Evolutionary conservation across 2,113 vertebrate genomes (phyloP).

Genomic region (Macrotis lagotis): DNA sequence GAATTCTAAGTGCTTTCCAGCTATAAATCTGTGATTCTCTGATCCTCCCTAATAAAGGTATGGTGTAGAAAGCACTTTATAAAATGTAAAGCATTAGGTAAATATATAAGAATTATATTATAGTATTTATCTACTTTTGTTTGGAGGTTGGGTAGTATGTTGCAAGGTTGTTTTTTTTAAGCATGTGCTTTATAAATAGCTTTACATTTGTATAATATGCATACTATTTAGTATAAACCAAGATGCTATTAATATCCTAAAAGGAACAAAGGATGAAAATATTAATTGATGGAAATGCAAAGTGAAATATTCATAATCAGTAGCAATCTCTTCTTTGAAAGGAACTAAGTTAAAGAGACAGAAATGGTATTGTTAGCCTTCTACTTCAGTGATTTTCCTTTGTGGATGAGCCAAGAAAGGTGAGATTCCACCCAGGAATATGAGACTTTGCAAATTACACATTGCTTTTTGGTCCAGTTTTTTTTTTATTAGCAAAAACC

Average conservation of each 20-base stretch:
- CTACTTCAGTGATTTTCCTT: conserved; percentile 70
- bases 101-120: not conserved
- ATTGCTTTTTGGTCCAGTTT: conserved; percentile 73
- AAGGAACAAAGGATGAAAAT: conserved; percentile 50
- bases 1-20: not conserved
- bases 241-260: conserved; percentile 45
- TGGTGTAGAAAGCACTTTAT: not conserved
- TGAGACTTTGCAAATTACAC: conserved; percentile 69
- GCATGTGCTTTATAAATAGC: conserved; percentile 26
- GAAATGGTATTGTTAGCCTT: conserved; percentile 62
- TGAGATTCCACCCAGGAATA: conserved; percentile 71
- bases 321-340: conserved; percentile 58
- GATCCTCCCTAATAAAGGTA: not conserved
- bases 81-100: not conserved
- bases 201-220: conserved; percentile 41
- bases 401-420: conserved; percentile 68
- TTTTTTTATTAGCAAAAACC: conserved; percentile 73
- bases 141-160: not conserved
- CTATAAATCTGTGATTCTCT: not conserved
- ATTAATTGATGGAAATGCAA: conserved; percentile 64
- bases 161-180: conserved; percentile 50
- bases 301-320: conserved; percentile 60
- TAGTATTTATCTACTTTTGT: not conserved
- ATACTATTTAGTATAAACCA: conserved; percentile 69
- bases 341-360: conserved; percentile 44